phyloP scores from a whole-genome alignment of 2,888 invertebrate species.

The Archips xylosteana region DNA sequence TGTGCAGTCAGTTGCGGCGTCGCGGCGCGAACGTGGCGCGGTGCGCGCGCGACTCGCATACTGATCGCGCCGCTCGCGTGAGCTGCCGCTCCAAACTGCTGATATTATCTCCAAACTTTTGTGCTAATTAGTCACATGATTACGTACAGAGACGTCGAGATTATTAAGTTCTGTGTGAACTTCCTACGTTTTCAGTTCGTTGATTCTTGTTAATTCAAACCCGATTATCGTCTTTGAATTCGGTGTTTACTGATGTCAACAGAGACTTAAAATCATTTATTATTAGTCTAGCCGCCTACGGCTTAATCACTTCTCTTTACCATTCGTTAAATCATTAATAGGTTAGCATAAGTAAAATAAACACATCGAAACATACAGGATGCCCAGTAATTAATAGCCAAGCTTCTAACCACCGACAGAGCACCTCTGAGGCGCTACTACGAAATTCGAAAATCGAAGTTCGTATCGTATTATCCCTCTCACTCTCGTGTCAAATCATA shows the following conservation, averaged over 20 bases:
- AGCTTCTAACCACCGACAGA: too few species aligned
- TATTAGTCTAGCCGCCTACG: neutral
- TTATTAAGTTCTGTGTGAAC: neutral
- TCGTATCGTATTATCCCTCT: too few species aligned
- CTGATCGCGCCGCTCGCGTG: slow-evolving; percentile 54
- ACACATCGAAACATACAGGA: too few species aligned
- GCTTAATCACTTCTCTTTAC: neutral
- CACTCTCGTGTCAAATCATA: too few species aligned
- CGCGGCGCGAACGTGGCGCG: slow-evolving; percentile 57
- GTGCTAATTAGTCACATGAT: slow-evolving; percentile 29
- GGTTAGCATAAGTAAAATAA: too few species aligned
- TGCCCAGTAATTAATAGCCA: too few species aligned
- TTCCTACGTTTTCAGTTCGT: slow-evolving; percentile 11
- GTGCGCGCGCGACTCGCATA: slow-evolving; percentile 67
- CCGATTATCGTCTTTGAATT: slow-evolving; percentile 7
- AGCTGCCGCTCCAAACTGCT: slow-evolving; percentile 28
- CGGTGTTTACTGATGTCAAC: neutral
- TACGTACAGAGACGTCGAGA: slow-evolving; percentile 8
- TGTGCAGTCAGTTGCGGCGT: slow-evolving; percentile 64
- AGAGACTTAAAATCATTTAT: neutral
- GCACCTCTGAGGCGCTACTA: too few species aligned
- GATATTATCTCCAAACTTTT: slow-evolving; percentile 34
- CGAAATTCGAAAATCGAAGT: too few species aligned
- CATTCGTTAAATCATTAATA: neutral
- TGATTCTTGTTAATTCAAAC: slow-evolving; percentile 4